Conservation (phyloP, 1,140 invertebrate genomes). For the Drosophila paulistorum region DNA sequence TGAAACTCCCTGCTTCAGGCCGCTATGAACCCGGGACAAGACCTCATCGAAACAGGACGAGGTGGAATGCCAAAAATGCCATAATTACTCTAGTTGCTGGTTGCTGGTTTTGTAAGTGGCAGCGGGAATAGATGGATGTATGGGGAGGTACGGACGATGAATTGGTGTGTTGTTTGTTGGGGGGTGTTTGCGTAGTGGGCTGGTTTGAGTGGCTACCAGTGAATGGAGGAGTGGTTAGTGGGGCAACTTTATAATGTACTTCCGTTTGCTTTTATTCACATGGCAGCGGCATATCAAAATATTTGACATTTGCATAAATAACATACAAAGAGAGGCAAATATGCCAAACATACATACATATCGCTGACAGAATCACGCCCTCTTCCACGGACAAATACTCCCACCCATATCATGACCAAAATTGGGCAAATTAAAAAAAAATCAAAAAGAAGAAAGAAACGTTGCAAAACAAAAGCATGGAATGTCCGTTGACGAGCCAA, state of each 20-base stretch:
- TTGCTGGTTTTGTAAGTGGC: slow-evolving; percentile 18
- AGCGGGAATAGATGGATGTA: neutral
- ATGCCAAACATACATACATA: slow-evolving; percentile 26
- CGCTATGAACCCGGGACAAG: neutral
- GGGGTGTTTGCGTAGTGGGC: slow-evolving; percentile 41
- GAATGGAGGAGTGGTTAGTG: neutral
- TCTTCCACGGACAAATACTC: slow-evolving; percentile 11
- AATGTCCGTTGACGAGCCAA: slow-evolving; percentile 39
- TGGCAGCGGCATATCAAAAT: slow-evolving; percentile 78
- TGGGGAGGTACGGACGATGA: slow-evolving; percentile 63
- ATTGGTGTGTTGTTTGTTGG: slow-evolving; percentile 59
- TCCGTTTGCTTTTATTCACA: slow-evolving; percentile 75
- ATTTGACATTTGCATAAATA: slow-evolving; percentile 81
- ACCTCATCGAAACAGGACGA: slow-evolving; percentile 21
- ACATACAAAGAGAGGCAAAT: slow-evolving; percentile 57
- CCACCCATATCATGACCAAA: slow-evolving; percentile 58
- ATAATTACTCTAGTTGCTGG: slow-evolving; percentile 70
- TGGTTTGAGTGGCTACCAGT: slow-evolving; percentile 52
- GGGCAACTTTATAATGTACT: slow-evolving; percentile 75
- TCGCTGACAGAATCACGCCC: slow-evolving; percentile 3
- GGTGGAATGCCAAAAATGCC: slow-evolving; percentile 64
- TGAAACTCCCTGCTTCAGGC: neutral
- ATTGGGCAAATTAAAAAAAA: slow-evolving; percentile 71
- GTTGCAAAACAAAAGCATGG: slow-evolving; percentile 45
- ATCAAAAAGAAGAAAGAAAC: slow-evolving; percentile 5